These are phyloP conservation scores for Tupiocoris notatus DNA, from an alignment of 2,888 invertebrate species.

Conservation along the genomic window DNA sequence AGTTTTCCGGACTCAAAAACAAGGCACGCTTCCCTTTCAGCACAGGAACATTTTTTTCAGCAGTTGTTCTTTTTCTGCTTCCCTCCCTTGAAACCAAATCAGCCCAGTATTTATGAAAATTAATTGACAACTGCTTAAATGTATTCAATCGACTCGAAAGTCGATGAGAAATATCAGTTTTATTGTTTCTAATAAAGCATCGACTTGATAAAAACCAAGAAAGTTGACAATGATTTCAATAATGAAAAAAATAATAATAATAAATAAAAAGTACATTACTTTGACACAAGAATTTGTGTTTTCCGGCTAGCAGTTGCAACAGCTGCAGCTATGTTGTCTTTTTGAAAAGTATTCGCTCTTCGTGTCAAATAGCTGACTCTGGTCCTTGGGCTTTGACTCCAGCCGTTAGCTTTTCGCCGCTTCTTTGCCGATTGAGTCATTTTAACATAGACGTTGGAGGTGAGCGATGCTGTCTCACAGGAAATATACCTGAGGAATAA, in stretches of 20 bases:
- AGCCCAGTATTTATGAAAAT: too few species aligned
- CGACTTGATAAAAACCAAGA: too few species aligned
- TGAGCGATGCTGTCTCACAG: conserved; percentile 16
- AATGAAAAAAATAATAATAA: background rate
- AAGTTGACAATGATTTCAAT: too few species aligned
- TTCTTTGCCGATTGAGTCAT: conserved; percentile 31
- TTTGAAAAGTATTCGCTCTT: conserved; percentile 27
- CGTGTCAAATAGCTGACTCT: conserved; percentile 27
- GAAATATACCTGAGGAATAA: conserved; percentile 18
- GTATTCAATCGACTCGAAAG: too few species aligned
- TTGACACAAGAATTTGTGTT: conserved; percentile 23
- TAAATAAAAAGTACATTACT: background rate
- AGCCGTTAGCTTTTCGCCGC: conserved; percentile 30
- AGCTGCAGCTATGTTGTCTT: conserved; percentile 30
- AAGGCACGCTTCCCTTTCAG: conserved; percentile 32
- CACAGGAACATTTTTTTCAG: background rate
- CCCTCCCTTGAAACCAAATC: background rate
- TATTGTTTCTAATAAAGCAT: too few species aligned
- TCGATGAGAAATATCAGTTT: too few species aligned
- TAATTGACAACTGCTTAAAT: too few species aligned
- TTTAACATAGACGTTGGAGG: conserved; percentile 12
- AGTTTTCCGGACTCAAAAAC: conserved; percentile 18
- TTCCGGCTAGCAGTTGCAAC: conserved; percentile 17
- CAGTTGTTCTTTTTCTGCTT: background rate
- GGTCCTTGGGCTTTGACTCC: conserved; percentile 22